Conservation (phyloP, 2,113 vertebrate genomes). For the Panthera leo region DNA sequence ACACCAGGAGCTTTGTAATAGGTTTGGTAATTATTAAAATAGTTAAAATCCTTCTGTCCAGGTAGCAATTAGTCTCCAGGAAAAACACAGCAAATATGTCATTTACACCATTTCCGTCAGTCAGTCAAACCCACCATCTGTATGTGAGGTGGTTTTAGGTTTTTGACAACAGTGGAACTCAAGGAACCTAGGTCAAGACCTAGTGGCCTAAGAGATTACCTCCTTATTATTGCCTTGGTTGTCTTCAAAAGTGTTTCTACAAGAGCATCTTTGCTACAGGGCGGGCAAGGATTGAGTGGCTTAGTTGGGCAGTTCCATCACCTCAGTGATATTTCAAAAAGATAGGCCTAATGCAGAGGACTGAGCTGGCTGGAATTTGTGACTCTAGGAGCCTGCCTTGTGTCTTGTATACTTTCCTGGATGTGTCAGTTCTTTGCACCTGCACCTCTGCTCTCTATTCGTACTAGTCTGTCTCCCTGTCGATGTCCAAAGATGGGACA, state of each 20-base stretch:
- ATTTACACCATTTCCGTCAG: conserved; percentile 33
- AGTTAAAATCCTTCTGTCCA: conserved; percentile 55
- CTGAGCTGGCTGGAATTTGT: neutral
- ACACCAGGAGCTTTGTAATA: conserved; percentile 27
- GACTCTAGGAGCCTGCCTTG: neutral
- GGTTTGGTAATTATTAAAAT: conserved; percentile 52
- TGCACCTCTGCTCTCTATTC: neutral
- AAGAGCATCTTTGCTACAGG: conserved; percentile 57
- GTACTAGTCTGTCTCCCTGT: neutral
- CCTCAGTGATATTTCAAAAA: neutral
- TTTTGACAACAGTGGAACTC: conserved; percentile 36
- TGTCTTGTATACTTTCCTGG: neutral
- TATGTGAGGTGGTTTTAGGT: conserved; percentile 33
- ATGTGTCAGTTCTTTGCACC: neutral
- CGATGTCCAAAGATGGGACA: neutral
- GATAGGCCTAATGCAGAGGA: neutral
- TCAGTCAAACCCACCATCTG: conserved; percentile 45
- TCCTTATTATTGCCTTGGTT: conserved; percentile 37
- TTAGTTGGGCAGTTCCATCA: conserved; percentile 42
- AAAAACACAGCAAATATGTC: conserved; percentile 62
- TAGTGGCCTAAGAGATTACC: conserved; percentile 60
- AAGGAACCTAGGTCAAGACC: conserved; percentile 62
- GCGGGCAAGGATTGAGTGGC: neutral
- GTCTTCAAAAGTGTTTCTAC: conserved; percentile 70
- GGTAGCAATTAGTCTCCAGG: conserved; percentile 40